Evolutionary conservation across 2,888 invertebrate genomes (phyloP), one percentile per base, ranked within the genome.

Genomic region (Lordiphosa fenestrarum): DNA sequence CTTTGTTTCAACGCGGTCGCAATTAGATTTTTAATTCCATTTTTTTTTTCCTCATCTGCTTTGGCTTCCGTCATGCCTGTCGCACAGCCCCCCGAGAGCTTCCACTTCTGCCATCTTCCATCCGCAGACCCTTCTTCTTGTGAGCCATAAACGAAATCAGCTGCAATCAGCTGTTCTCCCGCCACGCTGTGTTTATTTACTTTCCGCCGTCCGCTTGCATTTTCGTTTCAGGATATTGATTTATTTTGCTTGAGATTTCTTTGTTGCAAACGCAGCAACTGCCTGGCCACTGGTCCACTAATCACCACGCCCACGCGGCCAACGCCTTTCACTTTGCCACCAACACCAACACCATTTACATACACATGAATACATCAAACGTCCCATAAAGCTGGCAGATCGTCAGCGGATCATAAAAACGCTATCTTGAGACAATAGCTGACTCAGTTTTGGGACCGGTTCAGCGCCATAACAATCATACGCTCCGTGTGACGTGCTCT

Each of bases 131-230:
- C 37, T 25, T 25, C 48, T 38, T 37, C 23, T 13, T 3, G 25
- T 25, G 6, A 23, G 15, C 23, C 3, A 9, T 36, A 64, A 50
- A 42, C 51, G 52, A 80, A 84, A 84, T 83, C 85, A 85, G 84
- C 84, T 82, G 76, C 78, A 84, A 84, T 83, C 83, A 83, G 83
- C 83, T 84, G 83, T 84, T 81, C 73, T 77, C 49, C 35, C 46
- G 42, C 2, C 21, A 30, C 47, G 47, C 58, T 66, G 36, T 80
- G 77, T 77, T 83, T 77, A 83, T 77, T 77, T 77, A 80, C 83
- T 73, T 80, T 67, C 54, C 33, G 37, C 47, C 50, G 21, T 53
- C 54, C 35, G 50, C 55, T 54, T 48, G 41, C 38, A 42, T 12
- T 35, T 39, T 35, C 23, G 6, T 36, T 35, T 39, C 81, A 81